These are phyloP conservation scores for Acanthosepion esculentum DNA, from an alignment of 2,888 invertebrate genomes.

Conservation along the genomic window DNA sequence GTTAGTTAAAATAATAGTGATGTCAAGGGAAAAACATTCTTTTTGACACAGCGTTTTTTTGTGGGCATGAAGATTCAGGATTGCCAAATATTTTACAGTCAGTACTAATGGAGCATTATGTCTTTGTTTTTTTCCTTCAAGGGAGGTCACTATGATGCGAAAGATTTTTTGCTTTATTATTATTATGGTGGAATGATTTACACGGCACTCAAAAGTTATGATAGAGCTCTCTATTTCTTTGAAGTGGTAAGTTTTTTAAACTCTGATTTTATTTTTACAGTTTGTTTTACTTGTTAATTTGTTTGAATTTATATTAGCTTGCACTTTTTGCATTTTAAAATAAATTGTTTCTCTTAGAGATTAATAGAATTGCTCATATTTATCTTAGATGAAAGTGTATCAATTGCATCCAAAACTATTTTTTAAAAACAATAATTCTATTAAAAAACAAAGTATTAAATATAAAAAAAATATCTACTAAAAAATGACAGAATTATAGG, in stretches of 20 bases:
- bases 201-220: slow-evolving; percentile 92
- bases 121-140: slow-evolving; percentile 71
- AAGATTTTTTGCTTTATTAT: slow-evolving; percentile 93
- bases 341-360: background rate
- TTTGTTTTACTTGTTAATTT: background rate
- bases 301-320: background rate
- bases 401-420: too few relatives aligned
- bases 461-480: too few relatives aligned
- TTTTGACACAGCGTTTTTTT: too few relatives aligned
- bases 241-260: slow-evolving; percentile 81
- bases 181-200: slow-evolving; percentile 99
- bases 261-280: background rate
- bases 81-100: background rate
- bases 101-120: background rate
- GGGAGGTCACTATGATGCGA: slow-evolving; percentile 88
- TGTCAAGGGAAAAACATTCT: too few relatives aligned
- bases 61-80: too few relatives aligned
- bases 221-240: slow-evolving; percentile 93
- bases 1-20: too few relatives aligned
- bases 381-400: too few relatives aligned
- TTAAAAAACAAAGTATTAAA: too few relatives aligned
- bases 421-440: too few relatives aligned
- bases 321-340: background rate
- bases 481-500: too few relatives aligned
- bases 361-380: background rate